phyloP scores from a whole-genome alignment of 2,113 vertebrate genomes.

The Microcebus tavaratra region DNA sequence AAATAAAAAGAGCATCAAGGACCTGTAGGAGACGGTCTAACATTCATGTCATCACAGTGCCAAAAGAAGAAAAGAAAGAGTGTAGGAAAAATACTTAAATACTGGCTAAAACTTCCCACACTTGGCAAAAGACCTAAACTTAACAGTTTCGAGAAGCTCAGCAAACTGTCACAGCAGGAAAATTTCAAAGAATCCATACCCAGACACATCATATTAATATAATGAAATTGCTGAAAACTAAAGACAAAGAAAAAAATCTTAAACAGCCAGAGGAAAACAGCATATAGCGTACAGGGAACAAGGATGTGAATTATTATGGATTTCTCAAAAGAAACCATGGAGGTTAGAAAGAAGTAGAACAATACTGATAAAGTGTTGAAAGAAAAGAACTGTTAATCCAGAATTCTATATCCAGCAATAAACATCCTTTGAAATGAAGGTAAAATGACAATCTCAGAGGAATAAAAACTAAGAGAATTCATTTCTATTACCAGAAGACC shows the following conservation, averaged over 20 bases:
- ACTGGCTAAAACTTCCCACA: not conserved
- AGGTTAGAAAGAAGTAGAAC: not conserved
- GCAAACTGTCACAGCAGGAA: not conserved
- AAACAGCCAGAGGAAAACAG: constrained; percentile 9
- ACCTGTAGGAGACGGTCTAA: not conserved
- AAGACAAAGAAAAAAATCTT: not conserved
- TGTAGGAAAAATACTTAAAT: not conserved
- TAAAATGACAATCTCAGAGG: constrained; percentile 27
- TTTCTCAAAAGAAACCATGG: constrained; percentile 11
- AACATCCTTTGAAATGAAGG: constrained; percentile 29
- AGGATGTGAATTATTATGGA: not conserved
- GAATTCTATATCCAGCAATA: not conserved
- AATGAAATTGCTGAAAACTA: constrained; percentile 46
- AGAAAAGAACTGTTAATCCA: not conserved
- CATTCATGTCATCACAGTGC: not conserved
- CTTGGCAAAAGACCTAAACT: constrained; percentile 13
- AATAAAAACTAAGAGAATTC: constrained; percentile 18
- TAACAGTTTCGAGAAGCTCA: constrained; percentile 33
- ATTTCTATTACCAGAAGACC: not conserved
- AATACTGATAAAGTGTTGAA: not conserved
- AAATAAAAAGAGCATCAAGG: not conserved
- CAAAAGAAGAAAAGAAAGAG: not conserved
- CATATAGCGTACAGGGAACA: not conserved
- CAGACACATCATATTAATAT: not conserved
- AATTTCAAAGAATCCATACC: not conserved